These are phyloP conservation scores for Dinoponera quadriceps DNA, from an alignment of 1,140 invertebrate species.

Conservation along the genomic window DNA sequence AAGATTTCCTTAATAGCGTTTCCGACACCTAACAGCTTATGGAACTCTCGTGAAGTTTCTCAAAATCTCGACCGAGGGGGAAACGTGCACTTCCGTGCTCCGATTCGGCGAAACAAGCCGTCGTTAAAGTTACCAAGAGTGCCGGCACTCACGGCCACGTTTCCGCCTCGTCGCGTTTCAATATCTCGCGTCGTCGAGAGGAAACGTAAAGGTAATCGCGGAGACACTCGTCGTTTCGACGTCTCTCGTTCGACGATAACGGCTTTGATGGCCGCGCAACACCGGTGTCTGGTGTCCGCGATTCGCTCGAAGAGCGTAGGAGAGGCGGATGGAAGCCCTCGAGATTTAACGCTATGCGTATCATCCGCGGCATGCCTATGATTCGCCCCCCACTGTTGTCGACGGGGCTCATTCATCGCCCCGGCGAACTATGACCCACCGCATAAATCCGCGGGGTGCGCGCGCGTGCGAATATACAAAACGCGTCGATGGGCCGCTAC, in stretches of 20 bases:
- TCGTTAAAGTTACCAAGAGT: no score
- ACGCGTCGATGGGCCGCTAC: conserved; percentile 25
- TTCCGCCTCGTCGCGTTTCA: no score
- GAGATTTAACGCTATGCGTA: conserved; percentile 56
- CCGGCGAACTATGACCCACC: conserved; percentile 29
- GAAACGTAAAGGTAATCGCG: no score
- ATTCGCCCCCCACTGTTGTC: conserved; percentile 34
- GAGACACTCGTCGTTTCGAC: no score
- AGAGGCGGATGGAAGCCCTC: neutral
- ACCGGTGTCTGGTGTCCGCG: neutral
- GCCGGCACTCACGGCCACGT: no score
- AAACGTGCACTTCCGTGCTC: no score
- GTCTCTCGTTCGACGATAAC: neutral
- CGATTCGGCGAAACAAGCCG: no score
- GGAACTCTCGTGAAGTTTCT: no score
- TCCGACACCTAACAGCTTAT: no score
- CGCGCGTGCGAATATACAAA: conserved; percentile 22
- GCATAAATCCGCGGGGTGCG: conserved; percentile 40
- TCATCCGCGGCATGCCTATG: conserved; percentile 51
- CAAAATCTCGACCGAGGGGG: no score
- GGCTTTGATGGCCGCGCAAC: conserved; percentile 33
- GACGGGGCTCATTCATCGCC: conserved; percentile 44
- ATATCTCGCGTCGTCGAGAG: no score
- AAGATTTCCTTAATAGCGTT: no score
- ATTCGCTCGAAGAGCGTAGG: neutral